Base-by-base conservation (phyloP, 2,113 vertebrate genomes). In the Phylloscopus trochiloides region DNA sequence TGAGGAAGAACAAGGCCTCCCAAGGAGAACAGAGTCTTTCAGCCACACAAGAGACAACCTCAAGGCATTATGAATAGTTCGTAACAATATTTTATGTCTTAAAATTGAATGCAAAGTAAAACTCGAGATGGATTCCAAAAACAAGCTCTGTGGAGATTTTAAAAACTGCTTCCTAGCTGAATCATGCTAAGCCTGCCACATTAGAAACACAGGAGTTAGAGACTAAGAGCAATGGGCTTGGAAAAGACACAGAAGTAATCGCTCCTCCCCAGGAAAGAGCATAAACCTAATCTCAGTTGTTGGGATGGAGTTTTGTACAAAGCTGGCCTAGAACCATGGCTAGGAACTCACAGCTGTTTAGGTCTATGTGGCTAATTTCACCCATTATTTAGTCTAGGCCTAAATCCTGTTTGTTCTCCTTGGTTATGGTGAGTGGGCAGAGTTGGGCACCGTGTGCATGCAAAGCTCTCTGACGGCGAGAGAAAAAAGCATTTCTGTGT, bases 21-120 rank as follows among this genome's bases (percentile, higher is more conserved):
- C 68, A 86, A 93, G 88, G 67, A 96, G 86, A 92, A 81, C 55
- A 65, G 70, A 92, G 79, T 59, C 68, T 93, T 92, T 85, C 73
- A 85, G 62, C n/a, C 80, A 87, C 75, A 55, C 75, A 68, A 75
- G 42, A 90, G 71, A 63, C 80, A 59, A 68, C 32, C 47, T 66
- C 51, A 68, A 79, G 86, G 58, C 79, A 78, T 87, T 45, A 22
- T 19, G 61, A 47, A 43, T 74, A 73, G 66, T 88, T 89, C 47
- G 0, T 94, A 95, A 92, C 74, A 86, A 91, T 75, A 91, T 89
- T 96, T 92, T 94, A 93, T 17, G 25, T 81, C 86, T 91, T 68
- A 70, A 85, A 86, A 83, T 54, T 42, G 65, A 93, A 92, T 36
- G 82, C 54, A 86, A 94, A 95, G 73, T 85, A 34, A 73, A 88